A percentile compares a stretch with the other conserved stretches of the same genome.
phyloP scores from a whole-genome alignment of 2,797 vertebrate species.

The Phalloptychus januarius region DNA sequence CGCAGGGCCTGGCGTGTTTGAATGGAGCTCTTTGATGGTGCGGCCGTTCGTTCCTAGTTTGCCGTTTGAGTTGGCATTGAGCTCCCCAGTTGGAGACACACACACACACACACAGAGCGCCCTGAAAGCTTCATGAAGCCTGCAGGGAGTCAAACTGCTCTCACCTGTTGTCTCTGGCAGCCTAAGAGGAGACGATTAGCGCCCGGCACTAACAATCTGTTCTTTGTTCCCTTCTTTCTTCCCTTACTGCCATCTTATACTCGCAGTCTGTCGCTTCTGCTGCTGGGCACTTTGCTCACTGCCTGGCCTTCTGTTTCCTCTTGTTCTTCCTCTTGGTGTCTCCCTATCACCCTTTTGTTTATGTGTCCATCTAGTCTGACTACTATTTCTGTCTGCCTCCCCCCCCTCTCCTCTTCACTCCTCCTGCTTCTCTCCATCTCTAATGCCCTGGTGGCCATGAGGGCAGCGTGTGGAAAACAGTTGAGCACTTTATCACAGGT shows the following conservation, averaged over 20 bases:
- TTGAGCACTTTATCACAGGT: slow-evolving; percentile 76
- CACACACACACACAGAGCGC: slow-evolving; percentile 39
- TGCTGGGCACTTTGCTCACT: slow-evolving; percentile 52
- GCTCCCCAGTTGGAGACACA: slow-evolving; percentile 53
- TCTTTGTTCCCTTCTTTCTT: slow-evolving; percentile 76
- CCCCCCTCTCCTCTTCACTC: slow-evolving; percentile 15
- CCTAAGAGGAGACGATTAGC: slow-evolving; percentile 79
- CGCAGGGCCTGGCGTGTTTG: slow-evolving; percentile 58
- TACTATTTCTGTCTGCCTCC: slow-evolving; percentile 65
- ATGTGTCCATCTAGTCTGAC: slow-evolving; percentile 42
- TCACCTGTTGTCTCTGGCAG: slow-evolving; percentile 86
- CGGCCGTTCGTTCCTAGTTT: slow-evolving; percentile 62
- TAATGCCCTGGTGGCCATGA: slow-evolving; percentile 66
- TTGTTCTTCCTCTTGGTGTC: slow-evolving; percentile 53
- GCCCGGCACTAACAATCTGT: slow-evolving; percentile 75
- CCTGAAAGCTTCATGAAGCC: slow-evolving; percentile 76
- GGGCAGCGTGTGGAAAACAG: slow-evolving; percentile 73
- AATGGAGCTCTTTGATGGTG: slow-evolving; percentile 70
- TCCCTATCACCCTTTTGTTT: slow-evolving; percentile 58
- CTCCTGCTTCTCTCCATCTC: slow-evolving; percentile 47
- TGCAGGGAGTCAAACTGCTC: slow-evolving; percentile 82
- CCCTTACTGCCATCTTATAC: slow-evolving; percentile 64
- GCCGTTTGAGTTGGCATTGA: slow-evolving; percentile 75
- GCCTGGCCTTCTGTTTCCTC: slow-evolving; percentile 52
- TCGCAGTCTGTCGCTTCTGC: slow-evolving; percentile 68